Evolutionary conservation across 53 echinoderm and acorn worm genomes (phyloP).

Genomic region (Echinometra lucunter): DNA sequence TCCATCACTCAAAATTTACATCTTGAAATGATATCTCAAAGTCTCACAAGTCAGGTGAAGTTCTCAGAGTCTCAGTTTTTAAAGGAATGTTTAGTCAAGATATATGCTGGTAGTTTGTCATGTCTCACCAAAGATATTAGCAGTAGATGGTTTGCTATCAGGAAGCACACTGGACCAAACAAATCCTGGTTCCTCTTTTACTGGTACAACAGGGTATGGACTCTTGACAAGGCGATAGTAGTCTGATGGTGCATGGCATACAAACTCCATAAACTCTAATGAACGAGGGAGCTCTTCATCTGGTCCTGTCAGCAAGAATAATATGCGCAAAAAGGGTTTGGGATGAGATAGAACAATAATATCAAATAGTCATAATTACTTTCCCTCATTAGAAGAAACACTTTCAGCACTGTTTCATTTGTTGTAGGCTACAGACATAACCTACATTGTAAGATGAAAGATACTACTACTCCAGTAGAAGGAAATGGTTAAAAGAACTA

Average conservation of each 20-base stretch:
- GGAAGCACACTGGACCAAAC: conserved; percentile 88
- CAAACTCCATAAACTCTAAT: conserved; percentile 95
- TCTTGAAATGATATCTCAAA: neutral
- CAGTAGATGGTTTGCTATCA: neutral
- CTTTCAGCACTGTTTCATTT: no score
- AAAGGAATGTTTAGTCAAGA: neutral
- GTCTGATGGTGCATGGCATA: conserved; percentile 90
- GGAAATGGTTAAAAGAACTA: no score
- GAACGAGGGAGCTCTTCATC: conserved; percentile 95
- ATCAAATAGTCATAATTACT: no score
- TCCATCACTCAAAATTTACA: neutral
- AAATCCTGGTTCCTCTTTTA: conserved; percentile 81
- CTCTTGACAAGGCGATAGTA: conserved; percentile 82
- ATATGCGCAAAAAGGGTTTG: neutral
- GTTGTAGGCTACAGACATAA: no score
- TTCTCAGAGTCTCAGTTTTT: neutral
- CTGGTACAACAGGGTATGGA: conserved; percentile 83
- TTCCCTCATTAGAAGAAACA: no score
- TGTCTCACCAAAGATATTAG: conserved; percentile 36
- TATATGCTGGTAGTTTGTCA: neutral
- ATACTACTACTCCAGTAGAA: no score
- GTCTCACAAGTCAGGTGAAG: neutral
- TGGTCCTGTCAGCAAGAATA: conserved; percentile 76
- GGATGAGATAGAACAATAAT: no score
- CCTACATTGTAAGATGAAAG: no score